Evolutionary conservation across 2,888 invertebrate genomes (phyloP).

Genomic region (Rhamphomyia laevipes): DNA sequence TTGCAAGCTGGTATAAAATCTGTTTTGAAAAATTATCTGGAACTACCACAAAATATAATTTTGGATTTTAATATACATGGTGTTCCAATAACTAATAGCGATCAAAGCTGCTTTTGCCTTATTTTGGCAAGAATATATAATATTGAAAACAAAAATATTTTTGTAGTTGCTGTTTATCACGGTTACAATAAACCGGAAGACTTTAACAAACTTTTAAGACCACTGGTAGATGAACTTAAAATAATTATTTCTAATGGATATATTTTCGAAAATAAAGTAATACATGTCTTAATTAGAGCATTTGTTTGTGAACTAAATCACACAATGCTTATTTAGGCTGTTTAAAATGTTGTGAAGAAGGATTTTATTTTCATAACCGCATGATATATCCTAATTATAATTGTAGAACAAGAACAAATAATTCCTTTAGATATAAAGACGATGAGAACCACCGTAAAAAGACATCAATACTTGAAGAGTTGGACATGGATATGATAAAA

Average conservation of each 20-base stretch:
- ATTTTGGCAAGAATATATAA: too few species aligned
- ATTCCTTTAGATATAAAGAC: slow-evolving; percentile 6
- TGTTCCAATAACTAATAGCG: too few species aligned
- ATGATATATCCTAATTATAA: slow-evolving; percentile 8
- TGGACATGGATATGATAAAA: too few species aligned
- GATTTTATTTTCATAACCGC: slow-evolving; percentile 11
- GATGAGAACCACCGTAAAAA: slow-evolving; percentile 14
- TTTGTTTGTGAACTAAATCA: background rate
- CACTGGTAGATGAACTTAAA: background rate
- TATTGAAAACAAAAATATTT: too few species aligned
- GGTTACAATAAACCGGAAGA: background rate
- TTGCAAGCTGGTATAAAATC: too few species aligned
- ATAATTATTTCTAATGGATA: background rate
- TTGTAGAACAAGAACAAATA: slow-evolving; percentile 1
- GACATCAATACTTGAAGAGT: slow-evolving; percentile 12
- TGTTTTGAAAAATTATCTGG: too few species aligned
- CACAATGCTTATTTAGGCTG: slow-evolving; percentile 10
- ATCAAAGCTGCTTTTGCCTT: too few species aligned
- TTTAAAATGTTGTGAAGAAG: slow-evolving; percentile 9
- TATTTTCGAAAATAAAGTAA: background rate
- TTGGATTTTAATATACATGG: too few species aligned
- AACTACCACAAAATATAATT: too few species aligned
- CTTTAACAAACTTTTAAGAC: background rate
- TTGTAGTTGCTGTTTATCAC: too few species aligned
- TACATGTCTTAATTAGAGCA: background rate